Base-by-base conservation (phyloP, 2,113 vertebrate genomes). In the Epinephelus lanceolatus region DNA sequence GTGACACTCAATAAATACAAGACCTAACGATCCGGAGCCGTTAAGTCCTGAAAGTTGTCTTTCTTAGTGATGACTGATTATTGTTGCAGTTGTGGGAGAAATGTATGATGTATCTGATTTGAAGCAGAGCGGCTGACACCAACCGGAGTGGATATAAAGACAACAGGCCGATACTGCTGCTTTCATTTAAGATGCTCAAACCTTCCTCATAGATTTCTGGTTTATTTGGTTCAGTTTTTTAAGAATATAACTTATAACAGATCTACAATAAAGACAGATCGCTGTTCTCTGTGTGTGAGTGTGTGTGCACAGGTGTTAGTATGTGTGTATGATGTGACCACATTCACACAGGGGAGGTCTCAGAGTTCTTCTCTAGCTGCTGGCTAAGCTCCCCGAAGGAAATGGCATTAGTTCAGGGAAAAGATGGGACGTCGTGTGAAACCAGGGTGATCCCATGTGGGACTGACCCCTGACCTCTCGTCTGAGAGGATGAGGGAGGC, bases 381-480 rank as follows among this genome's bases (percentile, higher is more conserved):
- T 78, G 47, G 73, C 81, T 77, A 84, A 88, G 71, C 85, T 68
- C 57, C 66, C 61, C 82, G 73, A 25, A 86, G 85, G 80, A 93
- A 92, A 87, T 37, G 49, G 73, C 71, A 89, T 88, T 89, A 71
- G 74, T 88, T 91, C 81, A 87, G 76, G 86, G 86, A 85, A 80
- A 88, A 89, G 84, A 89, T 60, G 55, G 82, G 80, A 87, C 72
- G 65, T 88, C 84, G 72, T 78, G 51, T 79, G 78, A 92, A 91
- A 83, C 78, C 59, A 17, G 42, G 69, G 83, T 74, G 80, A 92
- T 90, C 84, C 86, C 83, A 78, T 69, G 80, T 86, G 90, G 37
- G 91, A 33, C 49, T 71, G 91, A 93, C 90, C 84, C 51, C 63
- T 90, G 85, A 93, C 90, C 89, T 88, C 68, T 33, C 4, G 78